Conservation (phyloP, 2,797 vertebrate species). For the Nyctibius grandis region DNA sequence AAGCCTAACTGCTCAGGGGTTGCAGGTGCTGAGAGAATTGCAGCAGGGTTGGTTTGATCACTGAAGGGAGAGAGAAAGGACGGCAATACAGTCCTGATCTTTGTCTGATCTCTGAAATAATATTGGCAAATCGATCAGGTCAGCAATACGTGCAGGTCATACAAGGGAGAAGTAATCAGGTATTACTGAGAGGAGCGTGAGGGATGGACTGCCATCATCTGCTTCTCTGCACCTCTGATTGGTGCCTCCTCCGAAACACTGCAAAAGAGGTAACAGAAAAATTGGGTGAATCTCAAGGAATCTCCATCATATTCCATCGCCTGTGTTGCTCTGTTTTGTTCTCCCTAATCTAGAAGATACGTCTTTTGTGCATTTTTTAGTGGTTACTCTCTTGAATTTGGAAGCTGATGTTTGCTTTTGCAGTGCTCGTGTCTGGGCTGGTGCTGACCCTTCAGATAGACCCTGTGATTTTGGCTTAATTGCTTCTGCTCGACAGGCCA, state of each 20-base stretch:
- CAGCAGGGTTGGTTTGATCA: neutral
- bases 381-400: neutral
- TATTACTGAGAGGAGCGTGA: rapidly evolving
- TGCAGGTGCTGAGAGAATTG: neutral
- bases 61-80: neutral
- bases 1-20: neutral
- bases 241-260: neutral
- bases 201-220: neutral
- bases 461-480: neutral
- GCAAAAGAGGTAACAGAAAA: neutral
- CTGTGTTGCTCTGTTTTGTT: neutral
- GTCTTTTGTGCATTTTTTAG: neutral
- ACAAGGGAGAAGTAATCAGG: neutral
- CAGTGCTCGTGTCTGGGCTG: neutral
- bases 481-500: neutral
- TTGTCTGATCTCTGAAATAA: neutral
- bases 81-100: neutral
- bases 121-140: neutral
- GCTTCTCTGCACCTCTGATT: neutral
- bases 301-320: neutral
- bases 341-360: neutral
- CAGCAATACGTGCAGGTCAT: neutral
- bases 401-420: neutral
- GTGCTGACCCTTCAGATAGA: neutral
- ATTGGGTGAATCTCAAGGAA: neutral